Percentiles rank a stretch among this genome's conserved stretches.
These are phyloP conservation scores for Meles meles DNA, from an alignment of 2,113 vertebrate genomes.

Conservation along the genomic window DNA sequence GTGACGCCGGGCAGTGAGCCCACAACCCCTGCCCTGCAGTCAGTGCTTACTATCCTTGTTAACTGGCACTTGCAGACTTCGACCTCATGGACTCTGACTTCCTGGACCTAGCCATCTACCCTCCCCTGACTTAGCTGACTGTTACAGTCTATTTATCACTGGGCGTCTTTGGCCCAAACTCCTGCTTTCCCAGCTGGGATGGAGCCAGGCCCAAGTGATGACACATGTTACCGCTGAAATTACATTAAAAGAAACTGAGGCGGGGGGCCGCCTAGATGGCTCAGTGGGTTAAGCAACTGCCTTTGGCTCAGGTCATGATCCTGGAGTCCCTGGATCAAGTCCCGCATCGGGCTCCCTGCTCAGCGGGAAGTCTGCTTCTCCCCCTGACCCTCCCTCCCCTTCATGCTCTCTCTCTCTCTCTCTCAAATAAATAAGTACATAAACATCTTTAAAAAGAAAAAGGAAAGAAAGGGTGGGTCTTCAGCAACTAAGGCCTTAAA, in stretches of 20 bases:
- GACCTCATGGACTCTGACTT: slow-evolving; percentile 29
- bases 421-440: no score
- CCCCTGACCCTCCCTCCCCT: no score
- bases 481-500: slow-evolving; percentile 13
- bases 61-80: neutral
- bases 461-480: neutral
- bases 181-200: neutral
- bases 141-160: neutral
- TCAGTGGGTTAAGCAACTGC: no score
- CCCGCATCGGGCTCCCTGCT: no score
- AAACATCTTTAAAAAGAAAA: no score
- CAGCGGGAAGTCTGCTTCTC: no score
- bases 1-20: slow-evolving; percentile 41
- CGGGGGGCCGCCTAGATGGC: no score
- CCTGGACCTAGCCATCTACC: neutral
- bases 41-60: neutral
- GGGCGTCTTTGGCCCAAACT: slow-evolving; percentile 9
- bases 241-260: neutral
- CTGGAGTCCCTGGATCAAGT: no score
- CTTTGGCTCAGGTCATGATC: no score
- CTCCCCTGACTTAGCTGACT: neutral
- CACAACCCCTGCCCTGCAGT: slow-evolving; percentile 28
- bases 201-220: neutral
- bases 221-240: neutral
- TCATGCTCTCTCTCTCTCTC: no score